These are phyloP conservation scores for Euura saliciscinereae DNA, from an alignment of 1,140 invertebrate genomes.

Conservation along the genomic window DNA sequence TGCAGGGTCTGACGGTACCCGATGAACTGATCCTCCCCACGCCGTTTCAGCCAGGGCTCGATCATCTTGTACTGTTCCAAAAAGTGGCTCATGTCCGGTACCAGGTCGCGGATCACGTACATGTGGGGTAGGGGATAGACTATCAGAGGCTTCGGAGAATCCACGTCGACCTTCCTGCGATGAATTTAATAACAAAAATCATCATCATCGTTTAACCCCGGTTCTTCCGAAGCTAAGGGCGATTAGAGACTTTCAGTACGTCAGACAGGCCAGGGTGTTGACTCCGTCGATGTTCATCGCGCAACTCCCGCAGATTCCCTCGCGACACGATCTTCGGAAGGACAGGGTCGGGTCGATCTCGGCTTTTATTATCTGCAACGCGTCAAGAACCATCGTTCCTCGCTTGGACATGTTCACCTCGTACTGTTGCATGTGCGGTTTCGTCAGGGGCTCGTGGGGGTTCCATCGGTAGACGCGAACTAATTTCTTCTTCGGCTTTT, in stretches of 20 bases:
- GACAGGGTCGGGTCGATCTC: constrained; percentile 83
- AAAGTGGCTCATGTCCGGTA: constrained; percentile 89
- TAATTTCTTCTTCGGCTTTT: constrained; percentile 68
- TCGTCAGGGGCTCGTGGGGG: constrained; percentile 81
- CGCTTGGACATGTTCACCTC: constrained; percentile 74
- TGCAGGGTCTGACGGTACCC: constrained; percentile 69
- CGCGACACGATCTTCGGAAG: constrained; percentile 83
- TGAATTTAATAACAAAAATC: neutral
- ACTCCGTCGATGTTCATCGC: constrained; percentile 87
- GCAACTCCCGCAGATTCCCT: constrained; percentile 92
- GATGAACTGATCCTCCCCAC: constrained; percentile 61
- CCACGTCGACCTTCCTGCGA: constrained; percentile 65
- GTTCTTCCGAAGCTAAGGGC: no score
- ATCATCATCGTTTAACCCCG: neutral
- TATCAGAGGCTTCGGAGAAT: constrained; percentile 65
- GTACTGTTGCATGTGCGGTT: constrained; percentile 77
- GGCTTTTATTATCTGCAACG: constrained; percentile 87
- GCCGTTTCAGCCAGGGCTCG: constrained; percentile 84
- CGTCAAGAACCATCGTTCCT: constrained; percentile 88
- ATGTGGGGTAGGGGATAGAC: constrained; percentile 91
- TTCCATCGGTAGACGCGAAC: constrained; percentile 93
- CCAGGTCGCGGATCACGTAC: constrained; percentile 90
- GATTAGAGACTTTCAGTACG: constrained; percentile 52
- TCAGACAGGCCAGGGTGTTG: constrained; percentile 87
- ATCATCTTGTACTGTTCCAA: constrained; percentile 85